Evolutionary conservation across 2,888 invertebrate species (phyloP).

Genomic region (Hetaerina titia): DNA sequence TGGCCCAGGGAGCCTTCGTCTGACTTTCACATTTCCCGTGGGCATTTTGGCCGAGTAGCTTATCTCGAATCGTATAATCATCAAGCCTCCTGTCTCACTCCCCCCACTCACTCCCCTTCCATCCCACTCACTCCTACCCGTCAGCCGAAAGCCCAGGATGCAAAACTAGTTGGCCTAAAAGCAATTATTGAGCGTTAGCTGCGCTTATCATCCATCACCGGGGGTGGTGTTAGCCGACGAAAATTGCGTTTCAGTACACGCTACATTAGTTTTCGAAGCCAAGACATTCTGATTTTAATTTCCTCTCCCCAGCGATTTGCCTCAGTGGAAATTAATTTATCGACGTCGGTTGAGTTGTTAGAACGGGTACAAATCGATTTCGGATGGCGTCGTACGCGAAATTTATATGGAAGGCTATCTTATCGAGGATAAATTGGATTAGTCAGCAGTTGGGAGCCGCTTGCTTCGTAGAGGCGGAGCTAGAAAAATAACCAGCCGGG

Average conservation of each 20-base stretch:
- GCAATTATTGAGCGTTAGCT: slow-evolving; percentile 5
- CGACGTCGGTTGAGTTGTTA: not conserved
- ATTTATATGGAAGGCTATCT: slow-evolving; percentile 6
- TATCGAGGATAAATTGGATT: slow-evolving; percentile 8
- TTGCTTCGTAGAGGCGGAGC: not conserved
- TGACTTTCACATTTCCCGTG: not conserved
- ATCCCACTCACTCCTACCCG: not conserved
- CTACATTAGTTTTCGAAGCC: slow-evolving; percentile 27
- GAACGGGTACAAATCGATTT: not conserved
- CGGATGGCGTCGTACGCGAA: not conserved
- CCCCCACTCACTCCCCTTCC: not conserved
- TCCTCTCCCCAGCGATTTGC: not conserved
- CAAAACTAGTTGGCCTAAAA: not conserved
- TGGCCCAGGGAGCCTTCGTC: not conserved
- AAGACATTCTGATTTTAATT: slow-evolving; percentile 2
- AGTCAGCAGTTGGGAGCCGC: not conserved
- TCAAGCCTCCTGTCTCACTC: not conserved
- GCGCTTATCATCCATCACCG: slow-evolving; percentile 9
- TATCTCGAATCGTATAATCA: slow-evolving; percentile 21
- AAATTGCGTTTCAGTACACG: slow-evolving; percentile 21
- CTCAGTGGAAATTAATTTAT: slow-evolving; percentile 6
- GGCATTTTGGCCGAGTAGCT: not conserved
- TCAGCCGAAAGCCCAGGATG: not conserved
- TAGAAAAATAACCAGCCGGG: not conserved
- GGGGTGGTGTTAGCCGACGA: not conserved